Percentiles rank a stretch among this genome's conserved stretches.
phyloP scores from a whole-genome alignment of 2,797 vertebrate genomes.

The Chaetodon trifasciatus region DNA sequence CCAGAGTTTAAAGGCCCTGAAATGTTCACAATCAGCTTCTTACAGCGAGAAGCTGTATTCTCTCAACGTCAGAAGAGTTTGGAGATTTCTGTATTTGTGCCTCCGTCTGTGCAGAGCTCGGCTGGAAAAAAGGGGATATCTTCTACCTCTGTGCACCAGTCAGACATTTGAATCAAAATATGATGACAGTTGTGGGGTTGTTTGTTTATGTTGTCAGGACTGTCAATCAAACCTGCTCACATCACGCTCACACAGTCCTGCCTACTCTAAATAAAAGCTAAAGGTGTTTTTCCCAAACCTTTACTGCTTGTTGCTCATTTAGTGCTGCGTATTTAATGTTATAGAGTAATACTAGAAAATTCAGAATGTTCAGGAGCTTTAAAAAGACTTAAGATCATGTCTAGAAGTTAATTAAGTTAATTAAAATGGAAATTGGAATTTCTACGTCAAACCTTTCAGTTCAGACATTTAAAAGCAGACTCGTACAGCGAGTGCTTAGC shows the following conservation, averaged over 20 bases:
- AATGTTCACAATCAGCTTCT: background rate
- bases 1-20: background rate
- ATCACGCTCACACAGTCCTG: background rate
- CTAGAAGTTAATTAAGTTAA: background rate
- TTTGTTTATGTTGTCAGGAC: background rate
- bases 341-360: background rate
- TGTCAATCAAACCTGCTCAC: slow-evolving; percentile 1
- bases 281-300: background rate
- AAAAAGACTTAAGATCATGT: background rate
- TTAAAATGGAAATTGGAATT: background rate
- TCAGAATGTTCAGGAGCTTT: background rate
- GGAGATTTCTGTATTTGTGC: background rate
- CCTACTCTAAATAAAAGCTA: background rate
- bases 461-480: background rate
- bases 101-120: background rate
- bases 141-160: background rate
- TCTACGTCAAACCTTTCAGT: background rate
- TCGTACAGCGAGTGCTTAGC: background rate
- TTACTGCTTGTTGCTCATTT: background rate
- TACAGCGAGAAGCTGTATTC: background rate
- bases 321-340: background rate
- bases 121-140: slow-evolving; percentile 2
- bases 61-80: background rate
- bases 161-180: slow-evolving; percentile 3
- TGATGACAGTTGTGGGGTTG: background rate